Evolutionary conservation across 2,888 invertebrate species (phyloP).

Genomic region (Myopa tessellatipennis): DNA sequence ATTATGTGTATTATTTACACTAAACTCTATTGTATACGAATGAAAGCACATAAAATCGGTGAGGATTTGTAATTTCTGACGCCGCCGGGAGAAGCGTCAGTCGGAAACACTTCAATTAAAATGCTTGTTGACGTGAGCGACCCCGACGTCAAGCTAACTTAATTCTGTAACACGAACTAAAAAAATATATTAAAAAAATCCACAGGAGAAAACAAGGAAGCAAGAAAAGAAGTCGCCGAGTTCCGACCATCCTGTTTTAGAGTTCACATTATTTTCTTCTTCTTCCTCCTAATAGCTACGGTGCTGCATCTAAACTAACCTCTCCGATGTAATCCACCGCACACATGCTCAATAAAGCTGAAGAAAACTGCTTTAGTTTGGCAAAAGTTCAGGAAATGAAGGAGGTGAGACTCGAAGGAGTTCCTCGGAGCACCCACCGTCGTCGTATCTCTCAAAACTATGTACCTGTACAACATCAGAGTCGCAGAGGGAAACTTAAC

Average conservation of each 20-base stretch:
- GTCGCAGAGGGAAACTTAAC: not conserved
- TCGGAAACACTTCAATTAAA: too few relatives aligned
- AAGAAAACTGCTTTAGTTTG: not conserved
- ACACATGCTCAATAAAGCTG: conserved; percentile 21
- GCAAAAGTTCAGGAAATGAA: not conserved
- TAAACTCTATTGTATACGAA: too few relatives aligned
- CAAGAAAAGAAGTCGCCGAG: too few relatives aligned
- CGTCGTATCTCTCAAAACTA: not conserved
- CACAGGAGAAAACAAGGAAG: too few relatives aligned
- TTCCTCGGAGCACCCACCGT: not conserved
- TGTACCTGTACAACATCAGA: not conserved
- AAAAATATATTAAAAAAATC: too few relatives aligned
- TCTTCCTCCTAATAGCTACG: not conserved
- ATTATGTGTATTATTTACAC: too few relatives aligned
- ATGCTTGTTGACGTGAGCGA: too few relatives aligned
- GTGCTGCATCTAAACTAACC: not conserved
- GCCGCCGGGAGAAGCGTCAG: too few relatives aligned
- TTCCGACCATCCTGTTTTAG: not conserved
- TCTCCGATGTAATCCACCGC: not conserved
- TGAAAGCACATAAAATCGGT: not conserved
- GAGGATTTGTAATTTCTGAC: not conserved
- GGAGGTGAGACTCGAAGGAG: too few relatives aligned
- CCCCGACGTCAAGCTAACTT: too few relatives aligned
- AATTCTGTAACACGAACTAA: too few relatives aligned
- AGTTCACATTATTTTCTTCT: not conserved